Percentiles rank a stretch among this genome's conserved stretches.
These are phyloP conservation scores for Caenorhabditis doughertyi DNA, from an alignment of 2,888 invertebrate species.

Conservation along the genomic window DNA sequence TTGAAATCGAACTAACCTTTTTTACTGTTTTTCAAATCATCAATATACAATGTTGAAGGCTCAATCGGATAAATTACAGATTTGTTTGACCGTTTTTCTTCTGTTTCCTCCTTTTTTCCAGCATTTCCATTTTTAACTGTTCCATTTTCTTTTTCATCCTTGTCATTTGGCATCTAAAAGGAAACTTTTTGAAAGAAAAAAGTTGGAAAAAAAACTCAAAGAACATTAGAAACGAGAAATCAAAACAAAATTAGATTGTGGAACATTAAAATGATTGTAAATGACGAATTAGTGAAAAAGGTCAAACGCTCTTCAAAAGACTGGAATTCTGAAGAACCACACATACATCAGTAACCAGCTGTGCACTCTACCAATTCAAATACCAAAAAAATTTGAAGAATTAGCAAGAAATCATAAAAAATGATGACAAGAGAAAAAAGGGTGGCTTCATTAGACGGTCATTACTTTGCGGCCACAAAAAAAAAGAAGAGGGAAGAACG, in stretches of 20 bases:
- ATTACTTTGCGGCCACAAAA: constrained; percentile 40
- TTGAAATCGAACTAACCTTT: constrained; percentile 56
- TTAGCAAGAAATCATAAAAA: constrained; percentile 12
- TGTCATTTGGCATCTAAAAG: constrained; percentile 56
- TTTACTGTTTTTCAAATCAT: constrained; percentile 68
- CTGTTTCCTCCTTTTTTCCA: constrained; percentile 8
- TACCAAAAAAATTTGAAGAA: not conserved
- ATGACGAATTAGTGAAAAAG: constrained; percentile 7
- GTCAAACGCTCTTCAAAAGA: constrained; percentile 18
- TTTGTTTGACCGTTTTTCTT: constrained; percentile 22
- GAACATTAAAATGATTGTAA: not conserved
- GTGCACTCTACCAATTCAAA: not conserved
- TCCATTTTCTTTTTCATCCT: constrained; percentile 38
- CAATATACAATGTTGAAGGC: constrained; percentile 65
- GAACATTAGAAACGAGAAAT: not conserved
- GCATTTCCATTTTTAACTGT: constrained; percentile 1
- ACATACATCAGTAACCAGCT: constrained; percentile 33
- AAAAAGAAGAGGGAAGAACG: constrained; percentile 13
- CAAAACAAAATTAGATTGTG: not conserved
- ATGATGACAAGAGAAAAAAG: constrained; percentile 7
- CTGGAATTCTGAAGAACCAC: constrained; percentile 10
- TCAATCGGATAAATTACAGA: constrained; percentile 69
- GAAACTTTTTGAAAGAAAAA: no score
- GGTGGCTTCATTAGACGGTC: constrained; percentile 46
- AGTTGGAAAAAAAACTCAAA: not conserved